A percentile compares a stretch with the other conserved stretches of the same genome.
Conservation (phyloP, 2,888 invertebrate species). For the Papilio demoleus region DNA sequence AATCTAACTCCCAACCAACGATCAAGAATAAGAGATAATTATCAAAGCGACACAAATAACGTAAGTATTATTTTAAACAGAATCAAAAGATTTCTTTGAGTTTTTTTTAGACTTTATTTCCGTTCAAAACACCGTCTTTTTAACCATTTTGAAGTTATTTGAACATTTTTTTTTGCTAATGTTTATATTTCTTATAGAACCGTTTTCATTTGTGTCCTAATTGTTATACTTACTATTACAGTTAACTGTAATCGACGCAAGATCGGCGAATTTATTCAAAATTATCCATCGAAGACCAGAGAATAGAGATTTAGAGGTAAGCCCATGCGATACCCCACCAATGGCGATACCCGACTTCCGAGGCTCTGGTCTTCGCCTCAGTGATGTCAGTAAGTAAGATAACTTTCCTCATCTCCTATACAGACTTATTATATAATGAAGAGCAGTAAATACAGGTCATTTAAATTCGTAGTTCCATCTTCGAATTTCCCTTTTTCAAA, state of each 20-base stretch:
- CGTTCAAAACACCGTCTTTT: not conserved
- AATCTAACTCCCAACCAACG: conserved; percentile 27
- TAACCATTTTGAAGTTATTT: not conserved
- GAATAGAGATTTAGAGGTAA: conserved; percentile 9
- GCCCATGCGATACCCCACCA: not conserved
- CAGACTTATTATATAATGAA: no score
- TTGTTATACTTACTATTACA: not conserved
- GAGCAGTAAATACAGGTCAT: no score
- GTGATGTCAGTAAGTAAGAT: conserved; percentile 35
- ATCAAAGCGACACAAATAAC: not conserved
- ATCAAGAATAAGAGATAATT: conserved; percentile 12
- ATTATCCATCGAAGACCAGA: conserved; percentile 30
- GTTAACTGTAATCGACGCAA: conserved; percentile 8
- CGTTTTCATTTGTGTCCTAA: not conserved
- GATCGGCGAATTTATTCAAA: conserved; percentile 6
- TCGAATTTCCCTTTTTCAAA: no score
- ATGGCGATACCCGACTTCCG: conserved; percentile 27
- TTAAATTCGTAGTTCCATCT: no score
- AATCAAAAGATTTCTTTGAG: not conserved
- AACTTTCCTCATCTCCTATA: not conserved
- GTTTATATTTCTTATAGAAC: no score
- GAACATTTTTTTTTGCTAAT: not conserved
- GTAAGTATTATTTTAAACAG: conserved; percentile 16
- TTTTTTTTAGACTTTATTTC: not conserved
- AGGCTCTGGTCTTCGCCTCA: conserved; percentile 12